Evolutionary conservation across 2,888 invertebrate genomes (phyloP).

Genomic region (Coecobrya sp.): DNA sequence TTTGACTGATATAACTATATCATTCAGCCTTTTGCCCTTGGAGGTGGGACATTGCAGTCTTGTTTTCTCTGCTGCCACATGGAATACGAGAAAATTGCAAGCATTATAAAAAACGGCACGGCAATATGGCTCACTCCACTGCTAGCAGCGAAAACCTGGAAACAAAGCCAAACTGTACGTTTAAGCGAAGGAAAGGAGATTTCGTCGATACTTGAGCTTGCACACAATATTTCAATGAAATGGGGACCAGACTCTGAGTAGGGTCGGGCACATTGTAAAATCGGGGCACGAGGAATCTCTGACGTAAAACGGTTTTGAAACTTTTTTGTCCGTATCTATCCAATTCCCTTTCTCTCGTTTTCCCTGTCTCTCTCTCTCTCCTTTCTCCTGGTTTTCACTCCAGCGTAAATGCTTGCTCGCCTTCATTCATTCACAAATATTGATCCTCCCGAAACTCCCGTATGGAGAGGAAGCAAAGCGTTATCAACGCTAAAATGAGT

Average conservation of each 20-base stretch:
- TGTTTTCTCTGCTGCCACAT: slow-evolving; percentile 4
- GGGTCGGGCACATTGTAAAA: slow-evolving; percentile 69
- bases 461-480: slow-evolving; percentile 39
- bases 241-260: slow-evolving; percentile 69
- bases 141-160: neutral
- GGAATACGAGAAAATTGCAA: slow-evolving; percentile 42
- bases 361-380: slow-evolving; percentile 30
- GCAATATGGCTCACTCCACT: no score
- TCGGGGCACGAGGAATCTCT: slow-evolving; percentile 76
- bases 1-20: neutral
- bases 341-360: slow-evolving; percentile 22
- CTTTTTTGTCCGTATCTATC: slow-evolving; percentile 52
- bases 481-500: slow-evolving; percentile 22
- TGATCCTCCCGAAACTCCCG: slow-evolving; percentile 60
- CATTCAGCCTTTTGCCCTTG: slow-evolving; percentile 35
- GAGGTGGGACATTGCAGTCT: slow-evolving; percentile 36
- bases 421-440: slow-evolving; percentile 82
- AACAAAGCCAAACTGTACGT: slow-evolving; percentile 1
- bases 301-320: slow-evolving; percentile 82
- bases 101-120: neutral
- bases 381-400: slow-evolving; percentile 46
- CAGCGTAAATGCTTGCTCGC: slow-evolving; percentile 72
- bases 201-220: slow-evolving; percentile 22
- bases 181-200: slow-evolving; percentile 50
- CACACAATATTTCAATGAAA: slow-evolving; percentile 80